Percentiles rank a stretch among this genome's conserved stretches.
Conservation (phyloP, 2,797 vertebrate species). For the Protosalanx chinensis region DNA sequence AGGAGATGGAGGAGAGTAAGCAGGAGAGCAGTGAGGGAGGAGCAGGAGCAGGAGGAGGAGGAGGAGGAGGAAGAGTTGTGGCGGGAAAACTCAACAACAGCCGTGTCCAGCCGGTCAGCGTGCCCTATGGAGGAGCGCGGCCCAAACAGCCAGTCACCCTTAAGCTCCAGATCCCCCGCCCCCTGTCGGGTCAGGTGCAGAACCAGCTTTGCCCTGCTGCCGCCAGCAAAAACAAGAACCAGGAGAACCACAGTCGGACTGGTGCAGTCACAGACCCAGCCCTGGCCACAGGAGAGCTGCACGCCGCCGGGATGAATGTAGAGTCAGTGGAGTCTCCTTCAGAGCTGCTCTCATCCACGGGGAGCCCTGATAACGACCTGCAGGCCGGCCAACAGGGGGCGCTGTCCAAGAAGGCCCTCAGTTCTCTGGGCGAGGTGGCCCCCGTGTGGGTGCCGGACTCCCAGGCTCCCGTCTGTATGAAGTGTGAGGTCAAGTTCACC, state of each 20-base stretch:
- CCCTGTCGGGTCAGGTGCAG: conserved; percentile 83
- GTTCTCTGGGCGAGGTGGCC: conserved; percentile 89
- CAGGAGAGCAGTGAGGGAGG: conserved; percentile 82
- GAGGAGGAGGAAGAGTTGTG: conserved; percentile 52
- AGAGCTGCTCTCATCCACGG: conserved; percentile 50
- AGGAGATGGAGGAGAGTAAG: conserved; percentile 98
- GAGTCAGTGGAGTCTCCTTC: conserved; percentile 42
- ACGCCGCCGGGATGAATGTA: conserved; percentile 49
- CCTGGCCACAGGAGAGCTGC: conserved; percentile 34
- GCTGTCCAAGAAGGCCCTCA: conserved; percentile 78
- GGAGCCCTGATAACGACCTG: conserved; percentile 95
- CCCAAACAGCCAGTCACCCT: conserved; percentile 94
- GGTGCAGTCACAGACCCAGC: conserved; percentile 37
- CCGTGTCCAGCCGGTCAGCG: conserved; percentile 82
- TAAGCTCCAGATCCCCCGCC: conserved; percentile 93
- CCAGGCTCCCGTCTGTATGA: conserved; percentile 96
- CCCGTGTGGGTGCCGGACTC: conserved; percentile 98
- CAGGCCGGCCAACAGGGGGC: conserved; percentile 87
- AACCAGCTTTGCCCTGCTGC: conserved; percentile 75
- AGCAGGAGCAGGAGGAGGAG: conserved; percentile 71
- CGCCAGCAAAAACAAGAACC: conserved; percentile 90
- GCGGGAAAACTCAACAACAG: conserved; percentile 77
- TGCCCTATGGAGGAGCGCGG: conserved; percentile 91
- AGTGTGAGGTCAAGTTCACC: conserved; percentile 95
- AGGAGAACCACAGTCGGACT: conserved; percentile 63